Evolutionary conservation across 2,888 invertebrate genomes (phyloP).

Genomic region (Cantharis nigra): DNA sequence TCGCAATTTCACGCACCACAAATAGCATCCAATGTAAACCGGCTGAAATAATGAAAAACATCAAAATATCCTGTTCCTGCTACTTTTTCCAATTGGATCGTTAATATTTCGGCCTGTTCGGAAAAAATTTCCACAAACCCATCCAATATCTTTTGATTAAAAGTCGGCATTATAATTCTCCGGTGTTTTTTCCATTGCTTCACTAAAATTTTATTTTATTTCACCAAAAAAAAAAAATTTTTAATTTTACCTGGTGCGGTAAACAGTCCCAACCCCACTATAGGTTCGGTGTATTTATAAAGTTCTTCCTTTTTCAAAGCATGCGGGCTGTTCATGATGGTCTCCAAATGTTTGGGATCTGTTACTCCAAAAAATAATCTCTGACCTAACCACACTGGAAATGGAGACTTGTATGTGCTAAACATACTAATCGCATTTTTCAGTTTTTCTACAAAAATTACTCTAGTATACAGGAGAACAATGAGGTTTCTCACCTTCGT

Average conservation of each 20-base stretch:
- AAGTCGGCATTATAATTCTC: constrained; percentile 66
- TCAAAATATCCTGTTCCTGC: constrained; percentile 58
- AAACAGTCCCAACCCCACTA: constrained; percentile 34
- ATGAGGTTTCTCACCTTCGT: constrained; percentile 14
- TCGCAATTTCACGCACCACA: constrained; percentile 57
- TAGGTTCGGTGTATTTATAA: constrained; percentile 22
- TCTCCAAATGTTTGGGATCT: constrained; percentile 30
- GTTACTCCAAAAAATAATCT: constrained; percentile 15
- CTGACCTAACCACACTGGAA: constrained; percentile 25
- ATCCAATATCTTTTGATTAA: constrained; percentile 66
- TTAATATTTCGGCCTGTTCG: constrained; percentile 61
- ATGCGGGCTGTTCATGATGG: constrained; percentile 25
- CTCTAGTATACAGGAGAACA: no score
- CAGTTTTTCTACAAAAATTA: background rate
- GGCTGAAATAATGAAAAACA: constrained; percentile 60
- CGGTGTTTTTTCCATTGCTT: constrained; percentile 63
- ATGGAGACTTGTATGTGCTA: background rate
- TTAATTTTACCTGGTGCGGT: constrained; percentile 28
- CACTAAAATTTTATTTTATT: background rate
- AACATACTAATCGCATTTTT: background rate
- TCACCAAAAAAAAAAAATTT: background rate
- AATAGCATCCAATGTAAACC: constrained; percentile 66
- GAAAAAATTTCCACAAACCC: constrained; percentile 66
- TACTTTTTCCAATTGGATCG: constrained; percentile 54
- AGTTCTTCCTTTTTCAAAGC: constrained; percentile 29